Evolutionary conservation across 2,113 vertebrate genomes (phyloP).

Genomic region (Megalops atlanticus): DNA sequence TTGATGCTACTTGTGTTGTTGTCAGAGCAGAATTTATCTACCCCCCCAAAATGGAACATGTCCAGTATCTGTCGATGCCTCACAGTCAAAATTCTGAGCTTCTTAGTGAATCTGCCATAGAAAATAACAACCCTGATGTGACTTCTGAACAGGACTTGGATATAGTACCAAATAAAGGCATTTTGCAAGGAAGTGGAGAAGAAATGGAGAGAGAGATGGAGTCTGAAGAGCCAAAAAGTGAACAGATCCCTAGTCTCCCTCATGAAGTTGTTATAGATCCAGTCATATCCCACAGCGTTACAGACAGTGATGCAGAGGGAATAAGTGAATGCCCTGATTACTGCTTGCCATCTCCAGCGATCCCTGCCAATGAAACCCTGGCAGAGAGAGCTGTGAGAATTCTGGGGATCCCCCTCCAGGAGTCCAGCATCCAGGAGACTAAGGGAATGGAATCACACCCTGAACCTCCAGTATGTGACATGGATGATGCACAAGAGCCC

Average conservation of each 20-base stretch:
- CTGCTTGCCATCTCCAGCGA: not conserved
- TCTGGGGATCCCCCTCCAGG: conserved; percentile 58
- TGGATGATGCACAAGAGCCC: not conserved
- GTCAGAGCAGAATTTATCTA: conserved; percentile 80
- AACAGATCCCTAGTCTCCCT: not conserved
- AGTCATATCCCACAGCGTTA: conserved; percentile 5
- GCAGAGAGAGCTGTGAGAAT: conserved; percentile 64
- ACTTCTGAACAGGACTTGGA: conserved; percentile 29
- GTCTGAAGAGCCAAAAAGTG: conserved; percentile 5
- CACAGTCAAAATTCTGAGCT: conserved; percentile 24
- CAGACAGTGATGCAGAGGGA: not conserved
- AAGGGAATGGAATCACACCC: conserved; percentile 24
- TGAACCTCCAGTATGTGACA: not conserved
- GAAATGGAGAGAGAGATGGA: not conserved
- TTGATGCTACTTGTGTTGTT: conserved; percentile 83
- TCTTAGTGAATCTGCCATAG: conserved; percentile 11
- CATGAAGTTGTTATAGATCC: conserved; percentile 24
- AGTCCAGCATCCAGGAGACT: conserved; percentile 31
- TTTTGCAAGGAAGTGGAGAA: conserved; percentile 17
- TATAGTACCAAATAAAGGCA: not conserved
- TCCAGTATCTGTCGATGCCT: conserved; percentile 54
- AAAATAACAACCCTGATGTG: conserved; percentile 29
- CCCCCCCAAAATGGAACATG: conserved; percentile 71
- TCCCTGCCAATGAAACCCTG: conserved; percentile 47
- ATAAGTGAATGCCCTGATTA: conserved; percentile 20